Base-by-base conservation (phyloP, 2,113 vertebrate genomes). In the Odobenus rosmarus region DNA sequence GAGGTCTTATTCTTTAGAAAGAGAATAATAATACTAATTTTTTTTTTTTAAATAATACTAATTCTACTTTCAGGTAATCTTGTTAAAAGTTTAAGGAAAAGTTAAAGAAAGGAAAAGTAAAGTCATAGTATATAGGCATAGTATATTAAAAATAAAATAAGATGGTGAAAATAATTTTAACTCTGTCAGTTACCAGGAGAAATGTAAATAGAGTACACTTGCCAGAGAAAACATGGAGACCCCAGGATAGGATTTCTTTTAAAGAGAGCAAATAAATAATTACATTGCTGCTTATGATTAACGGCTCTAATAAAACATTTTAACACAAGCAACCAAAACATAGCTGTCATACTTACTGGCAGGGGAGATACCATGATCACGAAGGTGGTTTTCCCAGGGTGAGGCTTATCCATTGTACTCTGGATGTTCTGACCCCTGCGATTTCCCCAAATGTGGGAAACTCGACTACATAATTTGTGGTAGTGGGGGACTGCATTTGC, bases 291-390 rank as follows among this genome's bases (percentile, higher is more conserved):
- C 57, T 61, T 85, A 61, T 62, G 82, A 62, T 26, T 80, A 93
- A 90, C 39, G 10, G 13, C 33, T 86, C 87, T 90, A 77, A 90
- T 90, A 77, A 90, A 96, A 72, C 42, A 89, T 79, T 84, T 51
- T 89, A 69, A 79, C 1, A 9, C 14, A 89, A 69, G 51, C 21
- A 93, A 46, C 19, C 21, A 90, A 36, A 77, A 28, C 31, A 51
- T 51, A 42, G 15, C 49, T 51, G 9, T 61, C n/a, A 61, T 46
- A 77, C 46, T 46, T 46, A 46, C 46, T 46, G 46, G 46, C 46
- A 9, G 7, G 46, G 46, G 46, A 46, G 46, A 46, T 46, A 9
- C 7, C 46, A 9, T 7, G 46, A 46, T 46, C 46, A 46, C 46
- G 46, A 46, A 46, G 46, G 46, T 46, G 46, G 46, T 46, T 46